A percentile compares a stretch with the other conserved stretches of the same genome.
phyloP scores from a whole-genome alignment of 2,113 vertebrate genomes.

The Ancistrus triradiatus region DNA sequence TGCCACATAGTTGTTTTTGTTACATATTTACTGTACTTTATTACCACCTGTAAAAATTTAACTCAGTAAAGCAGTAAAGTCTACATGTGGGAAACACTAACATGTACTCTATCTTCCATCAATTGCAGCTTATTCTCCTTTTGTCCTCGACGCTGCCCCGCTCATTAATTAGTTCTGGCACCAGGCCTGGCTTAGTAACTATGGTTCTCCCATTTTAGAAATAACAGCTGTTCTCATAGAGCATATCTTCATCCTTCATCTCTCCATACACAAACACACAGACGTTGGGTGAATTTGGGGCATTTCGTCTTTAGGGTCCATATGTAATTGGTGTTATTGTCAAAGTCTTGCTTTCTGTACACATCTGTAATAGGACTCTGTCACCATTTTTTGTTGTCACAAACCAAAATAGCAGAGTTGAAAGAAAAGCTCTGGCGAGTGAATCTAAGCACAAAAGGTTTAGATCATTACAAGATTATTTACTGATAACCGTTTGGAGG shows the following conservation, averaged over 20 bases:
- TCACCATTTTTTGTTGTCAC: slow-evolving; percentile 24
- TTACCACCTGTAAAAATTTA: too few relatives aligned
- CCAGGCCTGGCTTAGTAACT: not conserved
- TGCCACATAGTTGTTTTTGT: too few relatives aligned
- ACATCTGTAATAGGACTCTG: slow-evolving; percentile 19
- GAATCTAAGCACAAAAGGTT: slow-evolving; percentile 17
- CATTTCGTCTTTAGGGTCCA: slow-evolving; percentile 14
- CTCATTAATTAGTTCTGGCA: too few relatives aligned
- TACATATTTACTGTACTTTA: too few relatives aligned
- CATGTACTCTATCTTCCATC: too few relatives aligned
- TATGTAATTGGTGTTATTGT: slow-evolving; percentile 20
- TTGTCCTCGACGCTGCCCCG: too few relatives aligned
- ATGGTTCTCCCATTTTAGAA: not conserved
- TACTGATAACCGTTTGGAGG: slow-evolving; percentile 20
- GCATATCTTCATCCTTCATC: not conserved
- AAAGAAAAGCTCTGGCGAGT: slow-evolving; percentile 12
- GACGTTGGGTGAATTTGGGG: not conserved
- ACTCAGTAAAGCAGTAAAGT: too few relatives aligned
- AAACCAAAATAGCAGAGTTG: slow-evolving; percentile 1
- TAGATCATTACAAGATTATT: slow-evolving; percentile 20
- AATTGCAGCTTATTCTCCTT: too few relatives aligned
- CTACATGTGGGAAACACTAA: too few relatives aligned
- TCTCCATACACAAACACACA: not conserved
- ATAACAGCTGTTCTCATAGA: not conserved
- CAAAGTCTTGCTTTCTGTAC: slow-evolving; percentile 14